Base-by-base conservation (phyloP, 2,797 vertebrate species). In the Anableps anableps region DNA sequence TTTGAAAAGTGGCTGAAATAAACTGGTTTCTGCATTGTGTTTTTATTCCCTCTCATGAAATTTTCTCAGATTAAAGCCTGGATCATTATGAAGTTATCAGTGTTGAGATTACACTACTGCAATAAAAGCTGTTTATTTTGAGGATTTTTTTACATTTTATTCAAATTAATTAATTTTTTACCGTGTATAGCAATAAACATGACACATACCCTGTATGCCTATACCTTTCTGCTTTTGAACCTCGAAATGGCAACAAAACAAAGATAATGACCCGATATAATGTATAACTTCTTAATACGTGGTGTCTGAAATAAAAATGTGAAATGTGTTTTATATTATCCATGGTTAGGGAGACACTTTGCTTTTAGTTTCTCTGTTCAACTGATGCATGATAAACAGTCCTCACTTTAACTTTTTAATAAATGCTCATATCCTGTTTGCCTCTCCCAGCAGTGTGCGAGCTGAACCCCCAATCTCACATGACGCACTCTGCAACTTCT, bases 401-500 rank as follows among this genome's bases (percentile, higher is more conserved):
- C 77, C 50, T 74, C 9, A 29, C 21, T 31, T 74, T 19, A 90
- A 90, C 83, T 88, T 89, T 85, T 75, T 2, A 62, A 36, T 41
- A 76, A 77, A 77, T 66, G 48, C 17, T 51, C 36, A 70, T 0
- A 51, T 10, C 26, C 29, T 6, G 17, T 48, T 50, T 64, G 80
- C 51, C 47, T 75, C 48, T 38, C 66, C 21, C 36, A 34, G 70
- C n/a, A 8, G 70, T 13, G 62, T 19, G 34, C 1, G 62, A 36
- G 34, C 17, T 36, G 62, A 64, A 36, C 34, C 19, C 62, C 62
- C 8, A 34, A 9, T 36, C 64, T 80, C 66, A 17, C 75, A 78
- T 68, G 47, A 73, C 53, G 53, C 81, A 77, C 72, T 82, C 55
- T 68, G 85, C 85, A 94, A 93, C 89, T 93, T 91, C 91, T 79